Percentiles rank a stretch among this genome's conserved stretches.
Conservation (phyloP, 1,140 invertebrate species). For the Achroia grisella region DNA sequence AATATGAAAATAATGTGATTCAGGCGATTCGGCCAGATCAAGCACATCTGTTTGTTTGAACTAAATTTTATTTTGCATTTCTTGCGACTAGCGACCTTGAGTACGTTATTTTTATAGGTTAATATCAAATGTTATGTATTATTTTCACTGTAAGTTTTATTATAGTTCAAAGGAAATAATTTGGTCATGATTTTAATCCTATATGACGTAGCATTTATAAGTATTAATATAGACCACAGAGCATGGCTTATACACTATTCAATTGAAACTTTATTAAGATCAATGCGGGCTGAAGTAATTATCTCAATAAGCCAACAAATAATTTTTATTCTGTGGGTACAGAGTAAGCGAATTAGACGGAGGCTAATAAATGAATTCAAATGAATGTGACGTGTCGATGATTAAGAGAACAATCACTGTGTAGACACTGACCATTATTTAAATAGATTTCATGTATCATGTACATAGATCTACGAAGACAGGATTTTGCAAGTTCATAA, state of each 20-base stretch:
- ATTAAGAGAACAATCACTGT: no score
- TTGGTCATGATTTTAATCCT: no score
- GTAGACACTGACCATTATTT: no score
- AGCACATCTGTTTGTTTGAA: slow-evolving; percentile 35
- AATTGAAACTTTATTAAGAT: slow-evolving; percentile 43
- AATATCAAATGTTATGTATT: slow-evolving; percentile 31
- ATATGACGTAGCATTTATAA: no score
- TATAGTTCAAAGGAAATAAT: background rate
- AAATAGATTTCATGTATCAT: no score
- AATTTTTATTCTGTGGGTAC: no score
- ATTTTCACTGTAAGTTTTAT: slow-evolving; percentile 9
- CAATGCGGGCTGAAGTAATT: slow-evolving; percentile 41
- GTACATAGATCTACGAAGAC: no score
- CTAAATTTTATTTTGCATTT: slow-evolving; percentile 47
- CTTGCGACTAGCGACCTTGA: slow-evolving; percentile 41
- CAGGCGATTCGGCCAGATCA: slow-evolving; percentile 23
- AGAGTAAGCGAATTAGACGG: no score
- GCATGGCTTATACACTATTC: slow-evolving; percentile 25
- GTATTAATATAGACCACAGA: no score
- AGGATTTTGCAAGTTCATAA: no score
- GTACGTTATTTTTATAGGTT: slow-evolving; percentile 33
- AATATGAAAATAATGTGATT: slow-evolving; percentile 37
- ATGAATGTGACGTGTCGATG: no score
- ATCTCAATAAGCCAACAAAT: background rate
- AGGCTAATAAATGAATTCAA: no score